Percentiles rank a stretch among this genome's conserved stretches.
Evolutionary conservation across 2,113 vertebrate species (phyloP).

Genomic region (Anguilla japonica): DNA sequence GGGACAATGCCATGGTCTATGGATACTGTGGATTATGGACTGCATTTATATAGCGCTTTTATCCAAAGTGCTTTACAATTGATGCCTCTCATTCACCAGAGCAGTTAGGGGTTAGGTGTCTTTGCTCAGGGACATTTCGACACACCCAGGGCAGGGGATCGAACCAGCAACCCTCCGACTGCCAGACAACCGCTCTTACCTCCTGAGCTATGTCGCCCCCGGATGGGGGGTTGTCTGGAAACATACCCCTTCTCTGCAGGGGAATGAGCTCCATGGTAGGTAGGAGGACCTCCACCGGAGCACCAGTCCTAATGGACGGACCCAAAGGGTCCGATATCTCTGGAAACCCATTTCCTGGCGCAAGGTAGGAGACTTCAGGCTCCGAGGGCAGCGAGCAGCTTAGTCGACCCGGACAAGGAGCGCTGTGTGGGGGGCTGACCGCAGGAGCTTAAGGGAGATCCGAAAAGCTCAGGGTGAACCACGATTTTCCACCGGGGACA

Average conservation of each 20-base stretch:
- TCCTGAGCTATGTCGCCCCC: no score
- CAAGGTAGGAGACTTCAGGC: neutral
- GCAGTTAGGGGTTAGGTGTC: no score
- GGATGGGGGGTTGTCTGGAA: no score
- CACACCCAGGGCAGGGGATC: no score
- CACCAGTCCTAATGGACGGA: neutral
- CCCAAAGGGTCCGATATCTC: neutral
- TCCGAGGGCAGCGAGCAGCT: neutral
- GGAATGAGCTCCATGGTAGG: neutral
- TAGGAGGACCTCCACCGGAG: neutral
- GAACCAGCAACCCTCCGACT: no score
- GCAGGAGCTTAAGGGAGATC: slow-evolving; percentile 43
- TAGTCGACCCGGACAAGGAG: slow-evolving; percentile 31
- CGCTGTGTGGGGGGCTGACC: slow-evolving; percentile 51
- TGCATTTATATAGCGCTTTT: no score
- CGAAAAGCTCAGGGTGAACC: slow-evolving; percentile 37
- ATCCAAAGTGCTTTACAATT: no score
- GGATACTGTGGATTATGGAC: neutral
- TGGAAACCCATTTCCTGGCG: neutral
- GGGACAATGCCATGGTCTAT: neutral
- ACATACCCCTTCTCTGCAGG: no score
- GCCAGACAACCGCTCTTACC: no score
- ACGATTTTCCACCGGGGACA: slow-evolving; percentile 52
- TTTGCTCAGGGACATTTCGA: no score
- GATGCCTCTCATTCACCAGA: no score